A percentile compares a stretch with the other conserved stretches of the same genome.
Conservation (phyloP, 2,888 invertebrate genomes). For the Diadegma fenestrale region DNA sequence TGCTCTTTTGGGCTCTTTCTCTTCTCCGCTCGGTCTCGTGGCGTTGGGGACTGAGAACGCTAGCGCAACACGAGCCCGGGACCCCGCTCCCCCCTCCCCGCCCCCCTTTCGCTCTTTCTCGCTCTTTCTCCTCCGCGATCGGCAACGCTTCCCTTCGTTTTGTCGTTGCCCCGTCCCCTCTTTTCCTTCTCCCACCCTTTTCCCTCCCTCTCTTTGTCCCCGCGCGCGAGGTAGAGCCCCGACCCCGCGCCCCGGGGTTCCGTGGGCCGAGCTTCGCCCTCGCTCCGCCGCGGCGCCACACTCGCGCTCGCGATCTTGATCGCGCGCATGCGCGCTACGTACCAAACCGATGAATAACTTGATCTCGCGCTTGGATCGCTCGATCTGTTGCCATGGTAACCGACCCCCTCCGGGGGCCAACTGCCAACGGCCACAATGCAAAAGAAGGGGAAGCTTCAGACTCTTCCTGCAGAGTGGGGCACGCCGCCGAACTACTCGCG, state of each 20-base stretch:
- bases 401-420: conserved; percentile 56
- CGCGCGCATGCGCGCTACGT: conserved; percentile 40
- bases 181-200: conserved; percentile 28
- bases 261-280: conserved; percentile 15
- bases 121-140: conserved; percentile 21
- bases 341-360: conserved; percentile 40
- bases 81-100: conserved; percentile 67
- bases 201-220: conserved; percentile 38
- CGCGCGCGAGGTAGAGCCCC: conserved; percentile 14
- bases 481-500: conserved; percentile 2
- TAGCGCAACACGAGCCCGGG: conserved; percentile 71
- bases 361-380: conserved; percentile 60
- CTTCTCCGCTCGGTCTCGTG: conserved; percentile 73
- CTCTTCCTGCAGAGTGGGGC: conserved; percentile 29
- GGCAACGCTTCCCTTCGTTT: conserved; percentile 61
- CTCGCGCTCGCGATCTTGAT: conserved; percentile 34
- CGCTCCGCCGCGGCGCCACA: conserved; percentile 45
- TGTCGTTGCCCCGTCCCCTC: conserved; percentile 35
- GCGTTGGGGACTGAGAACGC: conserved; percentile 77
- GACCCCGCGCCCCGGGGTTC: conserved; percentile 10
- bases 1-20: conserved; percentile 69
- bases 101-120: conserved; percentile 44
- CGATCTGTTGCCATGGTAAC: conserved; percentile 75
- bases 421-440: conserved; percentile 22
- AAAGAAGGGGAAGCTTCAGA: conserved; percentile 36